Evolutionary conservation across 2,797 vertebrate species (phyloP).

Genomic region (Dermochelys coriacea): DNA sequence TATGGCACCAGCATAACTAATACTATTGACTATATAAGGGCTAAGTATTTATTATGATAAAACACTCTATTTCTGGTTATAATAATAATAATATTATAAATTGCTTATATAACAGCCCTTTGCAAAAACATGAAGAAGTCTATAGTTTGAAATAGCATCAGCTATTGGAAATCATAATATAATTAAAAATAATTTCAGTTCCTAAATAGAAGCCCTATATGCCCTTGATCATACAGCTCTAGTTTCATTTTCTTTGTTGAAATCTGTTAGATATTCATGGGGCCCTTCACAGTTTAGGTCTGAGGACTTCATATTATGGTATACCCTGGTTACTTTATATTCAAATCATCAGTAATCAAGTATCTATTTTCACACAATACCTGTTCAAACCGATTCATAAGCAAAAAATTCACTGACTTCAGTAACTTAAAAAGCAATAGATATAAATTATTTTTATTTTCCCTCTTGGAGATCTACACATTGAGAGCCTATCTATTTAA

Average conservation of each 20-base stretch:
- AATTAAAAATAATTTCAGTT: slow-evolving; percentile 35
- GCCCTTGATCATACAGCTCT: not conserved
- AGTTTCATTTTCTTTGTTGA: slow-evolving; percentile 19
- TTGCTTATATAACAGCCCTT: not conserved
- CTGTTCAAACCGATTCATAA: not conserved
- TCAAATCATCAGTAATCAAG: not conserved
- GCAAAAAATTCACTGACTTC: not conserved
- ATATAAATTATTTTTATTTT: not conserved
- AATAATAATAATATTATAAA: not conserved
- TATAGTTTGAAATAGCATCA: not conserved
- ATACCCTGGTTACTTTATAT: not conserved
- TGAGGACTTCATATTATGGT: slow-evolving; percentile 10
- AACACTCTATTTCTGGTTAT: not conserved
- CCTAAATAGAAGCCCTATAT: not conserved
- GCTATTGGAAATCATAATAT: not conserved
- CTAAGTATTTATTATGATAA: not conserved
- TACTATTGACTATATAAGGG: not conserved
- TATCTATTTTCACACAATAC: not conserved
- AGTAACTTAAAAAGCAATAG: slow-evolving; percentile 5
- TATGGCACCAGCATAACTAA: not conserved
- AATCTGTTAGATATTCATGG: not conserved
- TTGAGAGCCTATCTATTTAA: slow-evolving; percentile 1
- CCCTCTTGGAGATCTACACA: not conserved
- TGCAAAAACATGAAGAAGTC: not conserved
- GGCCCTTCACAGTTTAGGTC: not conserved